Percentiles rank a stretch among this genome's conserved stretches.
Evolutionary conservation across 2,113 vertebrate genomes (phyloP).

Genomic region (Barbus barbus): DNA sequence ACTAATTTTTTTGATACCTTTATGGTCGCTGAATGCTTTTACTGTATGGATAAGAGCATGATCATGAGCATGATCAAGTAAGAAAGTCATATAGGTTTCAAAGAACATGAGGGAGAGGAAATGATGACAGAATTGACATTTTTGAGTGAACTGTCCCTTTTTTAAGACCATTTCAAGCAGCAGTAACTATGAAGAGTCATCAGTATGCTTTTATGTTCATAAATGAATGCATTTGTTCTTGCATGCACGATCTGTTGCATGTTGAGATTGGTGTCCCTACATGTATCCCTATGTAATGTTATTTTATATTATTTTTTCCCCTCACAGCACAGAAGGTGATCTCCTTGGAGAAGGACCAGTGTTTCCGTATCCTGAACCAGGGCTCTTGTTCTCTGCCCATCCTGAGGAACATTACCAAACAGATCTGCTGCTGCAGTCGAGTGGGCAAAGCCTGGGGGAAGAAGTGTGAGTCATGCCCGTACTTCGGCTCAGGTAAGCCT

Average conservation of each 20-base stretch:
- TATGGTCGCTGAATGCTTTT: not conserved
- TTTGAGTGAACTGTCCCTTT: not conserved
- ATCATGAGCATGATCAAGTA: not conserved
- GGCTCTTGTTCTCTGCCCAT: slow-evolving; percentile 85
- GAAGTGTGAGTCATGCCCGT: slow-evolving; percentile 84
- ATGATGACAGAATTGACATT: not conserved
- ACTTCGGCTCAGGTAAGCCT: slow-evolving; percentile 83
- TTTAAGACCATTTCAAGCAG: not conserved
- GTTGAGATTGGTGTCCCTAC: not conserved
- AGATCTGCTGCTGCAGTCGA: slow-evolving; percentile 98
- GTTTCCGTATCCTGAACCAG: slow-evolving; percentile 80
- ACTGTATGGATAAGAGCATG: not conserved
- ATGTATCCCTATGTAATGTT: not conserved
- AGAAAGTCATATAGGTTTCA: not conserved
- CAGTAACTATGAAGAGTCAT: not conserved
- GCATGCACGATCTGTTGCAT: slow-evolving; percentile 37
- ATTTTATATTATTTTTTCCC: not conserved
- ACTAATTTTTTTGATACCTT: not conserved
- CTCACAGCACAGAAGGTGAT: slow-evolving; percentile 85
- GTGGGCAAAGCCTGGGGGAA: slow-evolving; percentile 96
- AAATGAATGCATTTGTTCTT: not conserved
- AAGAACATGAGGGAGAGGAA: not conserved
- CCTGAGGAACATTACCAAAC: slow-evolving; percentile 90
- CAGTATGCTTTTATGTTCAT: not conserved
- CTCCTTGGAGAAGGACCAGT: slow-evolving; percentile 85